Evolutionary conservation across 2,113 vertebrate species (phyloP).

Genomic region (Brachyistius frenatus): DNA sequence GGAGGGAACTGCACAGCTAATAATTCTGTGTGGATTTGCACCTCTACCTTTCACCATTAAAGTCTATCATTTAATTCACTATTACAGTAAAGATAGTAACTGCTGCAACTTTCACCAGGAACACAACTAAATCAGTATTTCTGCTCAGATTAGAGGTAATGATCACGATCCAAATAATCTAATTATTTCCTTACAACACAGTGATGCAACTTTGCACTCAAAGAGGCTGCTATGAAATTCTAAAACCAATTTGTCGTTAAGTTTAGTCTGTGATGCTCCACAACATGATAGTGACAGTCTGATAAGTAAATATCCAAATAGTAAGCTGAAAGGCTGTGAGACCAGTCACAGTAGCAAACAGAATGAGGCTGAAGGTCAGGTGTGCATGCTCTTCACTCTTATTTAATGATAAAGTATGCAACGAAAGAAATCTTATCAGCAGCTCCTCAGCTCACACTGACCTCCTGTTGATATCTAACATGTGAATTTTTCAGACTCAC

Average conservation of each 20-base stretch:
- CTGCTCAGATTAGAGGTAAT: no score
- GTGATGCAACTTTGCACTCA: no score
- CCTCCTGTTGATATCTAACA: slow-evolving; percentile 41
- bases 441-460: neutral
- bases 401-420: slow-evolving; percentile 21
- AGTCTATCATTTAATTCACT: no score
- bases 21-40: no score
- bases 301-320: slow-evolving; percentile 12
- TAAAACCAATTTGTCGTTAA: neutral
- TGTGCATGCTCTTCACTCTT: neutral
- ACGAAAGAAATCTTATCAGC: slow-evolving; percentile 31
- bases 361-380: slow-evolving; percentile 41
- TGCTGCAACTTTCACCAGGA: no score
- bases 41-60: no score
- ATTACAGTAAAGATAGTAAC: no score
- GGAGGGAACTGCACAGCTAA: no score
- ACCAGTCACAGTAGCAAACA: neutral
- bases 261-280: neutral
- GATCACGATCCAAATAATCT: no score
- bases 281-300: neutral
- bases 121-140: no score
- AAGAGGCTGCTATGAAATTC: no score
- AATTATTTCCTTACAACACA: no score
- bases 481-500: slow-evolving; percentile 27
- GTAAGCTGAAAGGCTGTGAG: neutral